Evolutionary conservation across 1,140 invertebrate species (phyloP).

Genomic region (Pentalonia nigronervosa): DNA sequence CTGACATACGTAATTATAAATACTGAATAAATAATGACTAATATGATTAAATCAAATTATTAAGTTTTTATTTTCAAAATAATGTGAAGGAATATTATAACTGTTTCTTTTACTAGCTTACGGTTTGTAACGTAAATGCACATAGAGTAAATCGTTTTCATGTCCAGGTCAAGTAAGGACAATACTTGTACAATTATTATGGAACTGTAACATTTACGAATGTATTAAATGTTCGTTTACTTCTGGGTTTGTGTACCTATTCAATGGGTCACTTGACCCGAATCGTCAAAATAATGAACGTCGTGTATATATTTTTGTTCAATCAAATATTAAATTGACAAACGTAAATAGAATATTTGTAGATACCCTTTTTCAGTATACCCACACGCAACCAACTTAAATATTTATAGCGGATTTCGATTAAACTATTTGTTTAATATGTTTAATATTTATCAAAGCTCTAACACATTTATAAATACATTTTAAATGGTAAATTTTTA

Average conservation of each 20-base stretch:
- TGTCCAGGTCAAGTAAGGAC: background rate
- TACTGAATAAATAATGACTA: too few relatives aligned
- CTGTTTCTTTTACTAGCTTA: background rate
- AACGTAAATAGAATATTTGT: background rate
- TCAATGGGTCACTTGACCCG: background rate
- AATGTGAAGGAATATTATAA: background rate
- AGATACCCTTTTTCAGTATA: background rate
- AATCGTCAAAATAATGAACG: background rate
- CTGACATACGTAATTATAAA: too few relatives aligned
- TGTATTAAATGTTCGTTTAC: background rate
- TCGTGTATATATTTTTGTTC: background rate
- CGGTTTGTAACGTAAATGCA: background rate
- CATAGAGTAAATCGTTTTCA: background rate
- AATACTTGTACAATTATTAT: background rate
- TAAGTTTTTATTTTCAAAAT: background rate
- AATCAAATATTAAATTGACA: background rate
- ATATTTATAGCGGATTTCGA: background rate
- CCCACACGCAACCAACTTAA: background rate
- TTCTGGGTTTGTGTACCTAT: background rate
- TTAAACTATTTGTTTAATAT: background rate
- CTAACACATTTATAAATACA: background rate
- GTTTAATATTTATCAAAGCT: background rate
- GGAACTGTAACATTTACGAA: background rate
- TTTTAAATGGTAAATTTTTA: background rate
- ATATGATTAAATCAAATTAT: too few relatives aligned